Evolutionary conservation across 2,888 invertebrate genomes (phyloP).

Genomic region (Spialia ferax): DNA sequence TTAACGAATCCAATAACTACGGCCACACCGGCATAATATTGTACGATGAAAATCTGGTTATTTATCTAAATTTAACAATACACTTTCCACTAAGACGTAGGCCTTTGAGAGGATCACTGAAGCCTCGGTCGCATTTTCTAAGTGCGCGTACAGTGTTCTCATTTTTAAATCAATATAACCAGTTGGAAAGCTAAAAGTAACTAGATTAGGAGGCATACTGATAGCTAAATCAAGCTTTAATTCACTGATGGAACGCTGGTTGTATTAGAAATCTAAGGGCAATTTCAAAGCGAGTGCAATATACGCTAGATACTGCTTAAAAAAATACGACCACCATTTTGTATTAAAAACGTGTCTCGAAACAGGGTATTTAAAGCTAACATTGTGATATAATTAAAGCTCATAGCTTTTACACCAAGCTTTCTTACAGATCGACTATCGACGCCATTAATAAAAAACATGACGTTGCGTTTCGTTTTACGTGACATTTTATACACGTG

Average conservation of each 20-base stretch:
- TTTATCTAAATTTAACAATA: conserved; percentile 65
- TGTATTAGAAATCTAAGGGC: neutral
- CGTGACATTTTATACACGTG: conserved; percentile 74
- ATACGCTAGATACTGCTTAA: conserved; percentile 11
- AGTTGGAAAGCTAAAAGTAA: neutral
- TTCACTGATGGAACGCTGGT: too few relatives aligned
- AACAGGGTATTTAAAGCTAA: conserved; percentile 61
- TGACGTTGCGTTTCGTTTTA: conserved; percentile 58
- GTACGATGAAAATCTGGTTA: conserved; percentile 59
- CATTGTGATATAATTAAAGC: conserved; percentile 68
- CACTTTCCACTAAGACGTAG: conserved; percentile 76
- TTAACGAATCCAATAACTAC: conserved; percentile 78
- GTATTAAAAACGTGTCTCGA: conserved; percentile 63
- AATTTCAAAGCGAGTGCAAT: neutral
- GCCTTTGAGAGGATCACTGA: conserved; percentile 53
- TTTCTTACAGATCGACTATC: conserved; percentile 46
- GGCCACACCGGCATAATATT: conserved; percentile 72
- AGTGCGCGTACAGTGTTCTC: conserved; percentile 24
- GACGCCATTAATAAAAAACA: conserved; percentile 39
- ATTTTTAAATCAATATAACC: neutral
- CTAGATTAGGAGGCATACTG: neutral
- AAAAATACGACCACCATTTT: conserved; percentile 44
- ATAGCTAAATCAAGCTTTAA: neutral
- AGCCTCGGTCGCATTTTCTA: conserved; percentile 28
- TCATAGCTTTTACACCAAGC: conserved; percentile 59